phyloP scores from a whole-genome alignment of 2,888 invertebrate genomes.

The Noctuana brunneofusca region DNA sequence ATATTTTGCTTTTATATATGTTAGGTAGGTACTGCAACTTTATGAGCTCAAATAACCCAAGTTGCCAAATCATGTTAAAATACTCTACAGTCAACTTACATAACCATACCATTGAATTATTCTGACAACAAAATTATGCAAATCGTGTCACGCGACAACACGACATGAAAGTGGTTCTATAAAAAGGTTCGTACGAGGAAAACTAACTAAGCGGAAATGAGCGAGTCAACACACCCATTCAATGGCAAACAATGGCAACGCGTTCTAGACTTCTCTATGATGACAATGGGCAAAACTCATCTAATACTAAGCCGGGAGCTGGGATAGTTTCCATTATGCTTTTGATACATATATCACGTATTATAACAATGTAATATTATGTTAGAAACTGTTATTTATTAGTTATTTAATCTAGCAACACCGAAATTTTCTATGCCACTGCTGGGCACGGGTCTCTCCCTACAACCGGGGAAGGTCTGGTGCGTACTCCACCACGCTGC shows the following conservation, averaged over 20 bases:
- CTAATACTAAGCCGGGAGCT: neutral
- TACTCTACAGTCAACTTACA: no score
- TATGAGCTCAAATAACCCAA: no score
- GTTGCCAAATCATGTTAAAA: no score
- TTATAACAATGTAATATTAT: neutral
- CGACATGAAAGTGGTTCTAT: constrained; percentile 19
- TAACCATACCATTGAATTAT: no score
- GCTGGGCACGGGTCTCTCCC: no score
- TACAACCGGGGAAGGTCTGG: no score
- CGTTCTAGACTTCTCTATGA: constrained; percentile 14
- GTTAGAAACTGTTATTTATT: neutral
- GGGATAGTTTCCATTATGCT: neutral
- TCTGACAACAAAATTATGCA: no score
- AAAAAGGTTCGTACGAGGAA: constrained; percentile 24
- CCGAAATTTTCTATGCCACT: no score
- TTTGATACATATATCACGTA: neutral
- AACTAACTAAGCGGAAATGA: constrained; percentile 28
- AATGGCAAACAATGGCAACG: constrained; percentile 18
- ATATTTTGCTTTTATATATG: no score
- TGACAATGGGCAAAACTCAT: constrained; percentile 9
- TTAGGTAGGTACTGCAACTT: no score
- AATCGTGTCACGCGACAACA: constrained; percentile 1
- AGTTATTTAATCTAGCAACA: no score
- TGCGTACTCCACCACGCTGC: no score
- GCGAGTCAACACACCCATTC: constrained; percentile 3